Evolutionary conservation across 2,113 vertebrate species (phyloP).

Genomic region (Lontra canadensis): DNA sequence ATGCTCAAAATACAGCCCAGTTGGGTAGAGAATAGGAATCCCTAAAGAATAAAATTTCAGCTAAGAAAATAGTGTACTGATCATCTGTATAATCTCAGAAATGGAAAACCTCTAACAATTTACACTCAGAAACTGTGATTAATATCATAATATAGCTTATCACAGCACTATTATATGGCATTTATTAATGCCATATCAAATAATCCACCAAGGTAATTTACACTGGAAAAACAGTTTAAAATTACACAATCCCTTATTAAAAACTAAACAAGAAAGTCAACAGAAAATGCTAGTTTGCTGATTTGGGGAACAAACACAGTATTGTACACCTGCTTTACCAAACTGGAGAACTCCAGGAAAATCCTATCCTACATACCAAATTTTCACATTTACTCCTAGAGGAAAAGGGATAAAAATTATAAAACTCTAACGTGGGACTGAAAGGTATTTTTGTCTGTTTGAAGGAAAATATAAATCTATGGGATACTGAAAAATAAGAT

Average conservation of each 20-base stretch:
- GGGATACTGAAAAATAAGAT: background rate
- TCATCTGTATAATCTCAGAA: background rate
- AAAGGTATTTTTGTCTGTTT: background rate
- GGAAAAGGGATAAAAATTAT: background rate
- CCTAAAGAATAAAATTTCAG: background rate
- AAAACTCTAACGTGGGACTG: background rate
- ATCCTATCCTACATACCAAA: background rate
- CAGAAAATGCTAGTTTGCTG: background rate
- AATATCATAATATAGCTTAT: background rate
- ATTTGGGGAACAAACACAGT: background rate
- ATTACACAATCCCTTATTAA: background rate
- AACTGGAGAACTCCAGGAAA: background rate
- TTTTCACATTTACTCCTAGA: background rate
- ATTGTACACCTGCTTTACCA: background rate
- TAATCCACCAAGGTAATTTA: constrained; percentile 24
- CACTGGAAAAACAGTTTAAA: background rate
- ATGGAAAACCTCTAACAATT: background rate
- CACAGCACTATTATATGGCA: background rate
- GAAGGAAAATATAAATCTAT: background rate
- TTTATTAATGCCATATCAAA: background rate
- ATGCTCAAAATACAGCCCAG: background rate
- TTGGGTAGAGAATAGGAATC: background rate
- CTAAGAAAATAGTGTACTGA: background rate
- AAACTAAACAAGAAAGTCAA: background rate
- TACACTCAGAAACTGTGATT: background rate